Evolutionary conservation across 2,113 vertebrate genomes (phyloP), one percentile per base, ranked within the genome.

Genomic region (Lontra canadensis): DNA sequence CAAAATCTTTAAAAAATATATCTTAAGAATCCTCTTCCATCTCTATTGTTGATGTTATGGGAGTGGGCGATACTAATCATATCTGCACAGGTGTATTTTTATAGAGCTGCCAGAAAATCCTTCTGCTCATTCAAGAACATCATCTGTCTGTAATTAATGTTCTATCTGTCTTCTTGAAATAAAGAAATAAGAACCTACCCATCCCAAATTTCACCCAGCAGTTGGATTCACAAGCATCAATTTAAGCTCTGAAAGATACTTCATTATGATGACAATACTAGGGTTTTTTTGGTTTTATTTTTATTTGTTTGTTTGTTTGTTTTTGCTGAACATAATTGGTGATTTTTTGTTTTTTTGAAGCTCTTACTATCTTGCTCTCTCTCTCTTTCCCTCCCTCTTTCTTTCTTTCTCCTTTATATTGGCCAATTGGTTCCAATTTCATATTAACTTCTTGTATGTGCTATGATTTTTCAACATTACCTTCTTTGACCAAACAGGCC

Each of bases 111-210:
- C 83, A 78, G 34, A 5, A 95, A 97, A 97, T 29, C 13, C 17
- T 97, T 94, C 96, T 95, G 65, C 83, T 91, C 39, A 80, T 57
- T 96, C 42, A 96, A 91, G 78, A 96, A 92, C 47, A 90, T 97
- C 3, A 55, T 92, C 80, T 65, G 12, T 12, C 34, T 96, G 14
- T 81, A 96, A 61, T 95, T 96, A 63, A 97, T 96, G 61, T 76
- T 90, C 87, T 92, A 7, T 74, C 44, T 63, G 1, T 7, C 21
- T 93, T 74, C 82, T 96, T 92, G 44, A 97, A 94, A 36, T 23
- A 81, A 59, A 96, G 69, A 85, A 87, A 34, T 31, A 23, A 61
- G 3, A 73, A 15, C 67, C 7, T 78, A 83, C 0, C 0, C 63
- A 95, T 80, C 29, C 63, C 29, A 74, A 69, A 96, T 81, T 76